phyloP scores from a whole-genome alignment of 1,140 invertebrate genomes.

The Hycleus cichorii region DNA sequence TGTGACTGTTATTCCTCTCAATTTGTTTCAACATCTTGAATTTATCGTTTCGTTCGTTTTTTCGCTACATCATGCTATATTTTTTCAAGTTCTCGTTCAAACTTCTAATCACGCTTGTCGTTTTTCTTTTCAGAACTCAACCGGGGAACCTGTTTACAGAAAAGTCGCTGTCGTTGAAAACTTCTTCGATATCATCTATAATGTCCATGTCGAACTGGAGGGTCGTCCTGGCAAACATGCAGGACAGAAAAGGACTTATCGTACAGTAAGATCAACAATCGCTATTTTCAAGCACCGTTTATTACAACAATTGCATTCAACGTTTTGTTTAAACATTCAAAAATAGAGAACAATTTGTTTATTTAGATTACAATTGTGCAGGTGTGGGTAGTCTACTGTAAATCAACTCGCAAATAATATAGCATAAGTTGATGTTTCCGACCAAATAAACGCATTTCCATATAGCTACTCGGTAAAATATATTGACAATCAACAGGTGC shows the following conservation, averaged over 20 bases:
- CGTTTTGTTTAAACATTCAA: no score
- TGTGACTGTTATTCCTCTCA: no score
- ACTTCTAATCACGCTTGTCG: conserved; percentile 1
- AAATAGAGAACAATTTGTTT: no score
- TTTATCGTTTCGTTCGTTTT: no score
- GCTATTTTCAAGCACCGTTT: not conserved
- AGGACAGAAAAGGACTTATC: conserved; percentile 90
- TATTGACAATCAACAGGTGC: conserved; percentile 16
- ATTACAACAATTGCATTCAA: not conserved
- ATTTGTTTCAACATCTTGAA: no score
- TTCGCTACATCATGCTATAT: no score
- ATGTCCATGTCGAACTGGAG: conserved; percentile 86
- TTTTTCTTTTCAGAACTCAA: conserved; percentile 36
- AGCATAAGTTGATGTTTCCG: not conserved
- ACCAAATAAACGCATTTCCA: conserved; percentile 11
- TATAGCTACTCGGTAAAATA: conserved; percentile 1
- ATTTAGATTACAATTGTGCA: no score
- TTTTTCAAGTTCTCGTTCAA: not conserved
- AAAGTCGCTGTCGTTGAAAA: conserved; percentile 94
- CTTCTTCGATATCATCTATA: conserved; percentile 95
- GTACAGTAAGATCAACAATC: conserved; percentile 66
- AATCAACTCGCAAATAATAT: not conserved
- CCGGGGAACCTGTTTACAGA: conserved; percentile 62
- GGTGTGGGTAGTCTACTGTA: not conserved
- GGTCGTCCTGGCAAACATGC: conserved; percentile 87